These are phyloP conservation scores for Sinocyclocheilus anshuiensis DNA, from an alignment of 2,113 vertebrate species.

Conservation along the genomic window DNA sequence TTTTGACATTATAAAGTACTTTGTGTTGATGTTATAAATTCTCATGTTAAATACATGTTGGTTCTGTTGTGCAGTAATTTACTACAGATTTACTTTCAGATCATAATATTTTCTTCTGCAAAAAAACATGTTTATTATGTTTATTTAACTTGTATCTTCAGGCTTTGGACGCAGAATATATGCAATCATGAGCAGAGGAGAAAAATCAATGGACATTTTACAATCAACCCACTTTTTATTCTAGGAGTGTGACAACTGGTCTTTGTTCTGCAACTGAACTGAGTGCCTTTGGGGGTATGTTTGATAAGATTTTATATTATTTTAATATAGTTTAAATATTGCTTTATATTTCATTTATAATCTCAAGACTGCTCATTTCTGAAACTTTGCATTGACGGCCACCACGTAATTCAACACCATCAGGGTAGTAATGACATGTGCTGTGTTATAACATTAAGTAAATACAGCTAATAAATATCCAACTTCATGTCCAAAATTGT, in stretches of 20 bases:
- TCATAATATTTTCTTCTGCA: neutral
- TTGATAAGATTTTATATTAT: conserved; percentile 25
- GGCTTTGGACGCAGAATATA: neutral
- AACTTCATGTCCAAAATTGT: neutral
- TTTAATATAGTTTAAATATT: neutral
- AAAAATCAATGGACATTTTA: neutral
- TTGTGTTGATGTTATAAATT: neutral
- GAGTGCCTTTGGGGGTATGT: neutral
- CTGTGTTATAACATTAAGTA: neutral
- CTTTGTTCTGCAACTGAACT: neutral
- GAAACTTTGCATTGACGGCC: neutral
- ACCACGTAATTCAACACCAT: neutral
- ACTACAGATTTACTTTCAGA: neutral
- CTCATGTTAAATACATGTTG: neutral
- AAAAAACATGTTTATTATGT: too few relatives aligned
- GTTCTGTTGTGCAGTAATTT: neutral
- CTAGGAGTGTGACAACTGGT: neutral
- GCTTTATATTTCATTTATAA: neutral
- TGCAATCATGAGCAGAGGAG: neutral
- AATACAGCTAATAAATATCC: too few relatives aligned
- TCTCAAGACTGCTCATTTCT: neutral
- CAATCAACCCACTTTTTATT: neutral
- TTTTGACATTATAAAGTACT: neutral
- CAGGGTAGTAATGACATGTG: neutral
- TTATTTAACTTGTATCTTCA: neutral